These are phyloP conservation scores for Panurus biarmicus DNA, from an alignment of 2,113 vertebrate species.

Conservation along the genomic window DNA sequence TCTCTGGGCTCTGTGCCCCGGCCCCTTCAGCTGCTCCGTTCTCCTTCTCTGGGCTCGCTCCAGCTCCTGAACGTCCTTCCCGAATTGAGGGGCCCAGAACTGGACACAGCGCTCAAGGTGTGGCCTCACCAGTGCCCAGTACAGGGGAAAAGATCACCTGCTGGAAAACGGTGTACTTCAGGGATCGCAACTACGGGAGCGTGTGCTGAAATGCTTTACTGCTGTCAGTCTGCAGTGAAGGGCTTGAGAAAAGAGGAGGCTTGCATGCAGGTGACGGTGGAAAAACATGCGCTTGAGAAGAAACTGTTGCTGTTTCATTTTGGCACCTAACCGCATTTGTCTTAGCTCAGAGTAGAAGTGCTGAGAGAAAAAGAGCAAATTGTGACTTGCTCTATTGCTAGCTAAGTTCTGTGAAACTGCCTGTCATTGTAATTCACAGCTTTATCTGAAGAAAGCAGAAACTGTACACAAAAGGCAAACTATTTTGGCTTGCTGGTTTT, in stretches of 20 bases:
- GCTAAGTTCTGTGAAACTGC: neutral
- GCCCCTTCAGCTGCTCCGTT: no score
- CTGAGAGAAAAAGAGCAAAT: neutral
- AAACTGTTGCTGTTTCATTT: neutral
- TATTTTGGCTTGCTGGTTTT: neutral
- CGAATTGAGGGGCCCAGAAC: neutral
- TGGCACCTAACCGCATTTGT: neutral
- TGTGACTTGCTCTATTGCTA: neutral
- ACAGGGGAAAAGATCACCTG: no score
- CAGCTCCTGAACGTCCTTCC: neutral
- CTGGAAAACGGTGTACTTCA: neutral
- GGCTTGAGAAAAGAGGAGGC: neutral
- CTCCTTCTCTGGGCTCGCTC: no score
- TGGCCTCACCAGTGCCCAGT: neutral
- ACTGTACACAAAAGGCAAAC: neutral
- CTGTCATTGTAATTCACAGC: neutral
- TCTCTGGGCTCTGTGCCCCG: neutral
- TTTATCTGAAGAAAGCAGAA: neutral
- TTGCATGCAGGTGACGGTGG: neutral
- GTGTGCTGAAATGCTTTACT: neutral
- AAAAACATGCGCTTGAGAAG: neutral
- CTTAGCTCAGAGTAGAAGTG: neutral
- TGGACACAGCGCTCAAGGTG: accelerated
- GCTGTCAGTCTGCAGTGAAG: neutral
- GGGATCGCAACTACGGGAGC: accelerated